Percentiles rank a stretch among this genome's conserved stretches.
Evolutionary conservation across 2,888 invertebrate species (phyloP).

Genomic region (Pseudococcus viburni): DNA sequence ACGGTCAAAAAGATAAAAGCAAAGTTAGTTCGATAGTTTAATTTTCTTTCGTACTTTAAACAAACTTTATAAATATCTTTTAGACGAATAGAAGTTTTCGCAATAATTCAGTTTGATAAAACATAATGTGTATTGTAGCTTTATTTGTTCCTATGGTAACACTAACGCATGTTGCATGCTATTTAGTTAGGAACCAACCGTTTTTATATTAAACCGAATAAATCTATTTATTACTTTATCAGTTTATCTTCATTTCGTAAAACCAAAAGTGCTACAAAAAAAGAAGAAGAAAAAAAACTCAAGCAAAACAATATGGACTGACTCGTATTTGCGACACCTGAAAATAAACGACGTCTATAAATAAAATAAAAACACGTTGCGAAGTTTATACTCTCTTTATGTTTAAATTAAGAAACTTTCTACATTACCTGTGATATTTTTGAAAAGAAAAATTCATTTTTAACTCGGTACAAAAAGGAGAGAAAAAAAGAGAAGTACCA

Average conservation of each 20-base stretch:
- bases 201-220: constrained; percentile 43
- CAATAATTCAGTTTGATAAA: constrained; percentile 59
- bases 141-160: constrained; percentile 60
- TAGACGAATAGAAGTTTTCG: constrained; percentile 52
- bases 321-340: constrained; percentile 52
- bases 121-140: constrained; percentile 50
- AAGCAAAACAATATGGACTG: constrained; percentile 44
- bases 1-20: constrained; percentile 37
- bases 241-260: constrained; percentile 49
- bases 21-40: constrained; percentile 58
- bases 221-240: constrained; percentile 51
- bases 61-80: constrained; percentile 53
- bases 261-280: constrained; percentile 28
- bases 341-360: constrained; percentile 55
- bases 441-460: constrained; percentile 52
- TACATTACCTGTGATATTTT: constrained; percentile 47
- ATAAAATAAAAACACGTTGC: constrained; percentile 61
- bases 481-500: background rate
- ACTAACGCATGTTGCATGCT: constrained; percentile 60
- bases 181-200: constrained; percentile 34
- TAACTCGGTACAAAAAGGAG: background rate
- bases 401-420: constrained; percentile 59
- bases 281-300: background rate
- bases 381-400: constrained; percentile 48
- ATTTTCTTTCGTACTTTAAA: constrained; percentile 33